A percentile compares a stretch with the other conserved stretches of the same genome.
phyloP scores from a whole-genome alignment of 2,888 invertebrate species.

The Stramonita haemastoma region DNA sequence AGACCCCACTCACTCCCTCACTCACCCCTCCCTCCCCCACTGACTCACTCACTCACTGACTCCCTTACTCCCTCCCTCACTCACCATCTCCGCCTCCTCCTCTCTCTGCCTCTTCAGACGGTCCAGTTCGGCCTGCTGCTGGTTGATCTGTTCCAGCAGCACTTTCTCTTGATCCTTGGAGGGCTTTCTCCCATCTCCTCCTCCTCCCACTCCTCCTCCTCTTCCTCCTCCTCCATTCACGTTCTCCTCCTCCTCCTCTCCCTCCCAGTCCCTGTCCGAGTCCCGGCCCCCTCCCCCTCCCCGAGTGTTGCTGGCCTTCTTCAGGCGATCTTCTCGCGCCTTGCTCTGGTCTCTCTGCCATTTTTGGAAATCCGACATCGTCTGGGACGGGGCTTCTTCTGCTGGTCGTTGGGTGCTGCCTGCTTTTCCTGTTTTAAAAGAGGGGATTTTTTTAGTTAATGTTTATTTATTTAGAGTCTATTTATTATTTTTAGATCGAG shows the following conservation, averaged over 20 bases:
- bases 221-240: background rate
- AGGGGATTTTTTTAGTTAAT: background rate
- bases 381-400: conserved; percentile 23
- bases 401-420: background rate
- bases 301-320: conserved; percentile 37
- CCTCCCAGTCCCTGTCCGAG: conserved; percentile 27
- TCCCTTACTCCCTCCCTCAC: too few relatives aligned
- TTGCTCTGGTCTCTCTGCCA: conserved; percentile 69
- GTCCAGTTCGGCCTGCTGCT: conserved; percentile 63
- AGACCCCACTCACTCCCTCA: too few relatives aligned
- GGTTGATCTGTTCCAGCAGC: conserved; percentile 61
- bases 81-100: conserved; percentile 60
- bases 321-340: conserved; percentile 58
- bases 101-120: conserved; percentile 55
- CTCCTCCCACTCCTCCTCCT: too few relatives aligned
- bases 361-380: conserved; percentile 66
- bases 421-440: background rate
- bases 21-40: too few relatives aligned
- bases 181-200: conserved; percentile 39
- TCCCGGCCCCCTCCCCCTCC: too few relatives aligned
- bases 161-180: conserved; percentile 57
- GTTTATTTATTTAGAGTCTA: too few relatives aligned
- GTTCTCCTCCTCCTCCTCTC: conserved; percentile 36
- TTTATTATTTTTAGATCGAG: too few relatives aligned
- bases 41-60: too few relatives aligned